Evolutionary conservation across 2,113 vertebrate species (phyloP), one percentile per base, ranked within the genome.

Genomic region (Leiothrix lutea): DNA sequence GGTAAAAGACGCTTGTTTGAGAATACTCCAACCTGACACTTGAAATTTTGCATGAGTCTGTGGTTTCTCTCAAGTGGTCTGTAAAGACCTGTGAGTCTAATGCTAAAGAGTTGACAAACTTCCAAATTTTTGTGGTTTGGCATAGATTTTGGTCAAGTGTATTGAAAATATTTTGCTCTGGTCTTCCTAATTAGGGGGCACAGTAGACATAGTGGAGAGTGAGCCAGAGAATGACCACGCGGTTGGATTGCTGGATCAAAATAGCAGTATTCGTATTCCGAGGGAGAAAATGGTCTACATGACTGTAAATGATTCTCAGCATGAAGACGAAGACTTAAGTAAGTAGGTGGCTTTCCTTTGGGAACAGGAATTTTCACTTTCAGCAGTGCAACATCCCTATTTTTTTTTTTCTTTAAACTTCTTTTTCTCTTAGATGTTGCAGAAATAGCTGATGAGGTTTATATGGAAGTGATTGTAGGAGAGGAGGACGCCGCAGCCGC

Each of bases 211-310:
- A 94, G 98, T 99, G 47, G 99, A 99, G 61, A 99, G 99, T 10
- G 99, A 99, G 94, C 98, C 98, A 4, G 99, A 99, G 85, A 98
- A 98, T 96, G 98, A 98, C 56, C 98, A 98, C 25, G 97, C 98
- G 36, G 98, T 99, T 81, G 98, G 98, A 82, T 93, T 99, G 85
- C 98, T 99, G 5, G 98, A 99, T 92, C 98, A 99, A 67, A 98
- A 98, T 18, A 98, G 98, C 95, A 97, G 98, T 97, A 98, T 98
- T 90, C 98, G 99, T 73, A 98, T 98, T 66, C 98, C 99, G 85
- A 97, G 99, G 95, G 99, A 99, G 97, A 99, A 99, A 97, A 99
- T 99, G 99, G 99, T 99, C 93, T 99, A 99, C 97, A 99, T 99
- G 99, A 98, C 99, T 86, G 99, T 99, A 36, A 99, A 99, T 74